Conservation (phyloP, 2,113 vertebrate species). For the Dromas ardeola region DNA sequence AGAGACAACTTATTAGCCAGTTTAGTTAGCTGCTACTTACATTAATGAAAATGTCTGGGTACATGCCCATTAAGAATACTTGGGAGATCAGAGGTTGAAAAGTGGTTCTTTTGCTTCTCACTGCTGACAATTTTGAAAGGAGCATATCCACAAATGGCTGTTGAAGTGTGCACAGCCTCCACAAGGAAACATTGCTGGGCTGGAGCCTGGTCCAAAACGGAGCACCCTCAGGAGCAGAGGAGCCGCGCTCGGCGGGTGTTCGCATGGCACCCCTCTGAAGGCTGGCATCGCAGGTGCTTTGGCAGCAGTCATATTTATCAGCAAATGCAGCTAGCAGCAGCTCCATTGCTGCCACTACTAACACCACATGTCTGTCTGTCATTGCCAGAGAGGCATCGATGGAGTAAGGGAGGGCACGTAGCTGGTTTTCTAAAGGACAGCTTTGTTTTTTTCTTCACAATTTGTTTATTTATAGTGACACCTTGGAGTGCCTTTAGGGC, state of each 20-base stretch:
- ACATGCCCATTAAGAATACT: slow-evolving; percentile 35
- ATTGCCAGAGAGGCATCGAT: background rate
- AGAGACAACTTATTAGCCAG: slow-evolving; percentile 60
- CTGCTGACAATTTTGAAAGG: background rate
- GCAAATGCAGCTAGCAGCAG: background rate
- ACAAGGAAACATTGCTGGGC: background rate
- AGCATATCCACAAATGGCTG: background rate
- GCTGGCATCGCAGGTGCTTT: background rate
- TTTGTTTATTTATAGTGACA: background rate
- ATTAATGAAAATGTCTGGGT: slow-evolving; percentile 59
- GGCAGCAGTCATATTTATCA: background rate
- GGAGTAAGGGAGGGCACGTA: background rate
- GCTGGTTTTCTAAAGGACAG: background rate
- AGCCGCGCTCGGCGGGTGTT: fast-evolving
- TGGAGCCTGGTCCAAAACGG: background rate
- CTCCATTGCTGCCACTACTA: background rate
- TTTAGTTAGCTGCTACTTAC: slow-evolving; percentile 55
- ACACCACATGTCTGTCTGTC: background rate
- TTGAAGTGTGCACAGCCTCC: background rate
- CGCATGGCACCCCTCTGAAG: background rate
- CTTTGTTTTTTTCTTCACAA: background rate
- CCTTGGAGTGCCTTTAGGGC: background rate
- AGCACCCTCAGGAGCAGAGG: background rate
- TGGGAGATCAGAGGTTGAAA: slow-evolving; percentile 27
- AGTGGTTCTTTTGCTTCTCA: background rate